Evolutionary conservation across 1,140 invertebrate species (phyloP), one percentile per base, ranked within the genome.

Genomic region (Eubasilissa regina): DNA sequence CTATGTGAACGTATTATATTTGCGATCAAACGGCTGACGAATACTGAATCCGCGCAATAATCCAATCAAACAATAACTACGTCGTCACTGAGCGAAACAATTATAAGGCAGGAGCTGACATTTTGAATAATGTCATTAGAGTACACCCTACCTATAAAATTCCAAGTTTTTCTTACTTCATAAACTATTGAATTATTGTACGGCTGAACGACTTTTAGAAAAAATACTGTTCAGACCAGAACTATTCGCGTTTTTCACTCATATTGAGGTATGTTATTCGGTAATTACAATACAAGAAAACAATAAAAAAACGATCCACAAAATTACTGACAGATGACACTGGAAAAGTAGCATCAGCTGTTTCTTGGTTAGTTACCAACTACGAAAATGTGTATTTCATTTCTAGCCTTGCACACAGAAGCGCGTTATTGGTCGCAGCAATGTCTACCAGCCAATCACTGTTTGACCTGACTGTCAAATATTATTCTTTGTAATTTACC

Each of bases 81-180:
- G 66, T 70, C 66, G 66, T 25, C 45, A 48, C 35, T n/a, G 66
- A 12, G 45, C 9, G 66, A 70, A 74, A 78, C 55, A 43, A 73
- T 78, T 55, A 62, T 0, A 74, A 73, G 68, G 66, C 45, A 73
- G 17, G 73, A 73, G 77, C 77, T 78, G 77, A 78, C 77, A 78
- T 78, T 78, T 78, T 78, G 77, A 78, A 78, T 78, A 78, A 78
- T 78, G 77, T 78, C 77, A 78, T 78, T 78, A 78, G 66, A 73
- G 77, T 78, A 78, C 77, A 78, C 68, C 68, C 77, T 73, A 78
- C 44, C 77, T 60, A 78, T 70, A 78, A 60, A 78, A 56, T 72
- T 55, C 21, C 15, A 70, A 78, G 66, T 70, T 56, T 11, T 66
- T 70, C 58, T 13, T 47, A 58, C 64, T 56, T 78, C 66, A 45